These are phyloP conservation scores for Dryobotodes eremita DNA, from an alignment of 2,888 invertebrate species.

Conservation along the genomic window DNA sequence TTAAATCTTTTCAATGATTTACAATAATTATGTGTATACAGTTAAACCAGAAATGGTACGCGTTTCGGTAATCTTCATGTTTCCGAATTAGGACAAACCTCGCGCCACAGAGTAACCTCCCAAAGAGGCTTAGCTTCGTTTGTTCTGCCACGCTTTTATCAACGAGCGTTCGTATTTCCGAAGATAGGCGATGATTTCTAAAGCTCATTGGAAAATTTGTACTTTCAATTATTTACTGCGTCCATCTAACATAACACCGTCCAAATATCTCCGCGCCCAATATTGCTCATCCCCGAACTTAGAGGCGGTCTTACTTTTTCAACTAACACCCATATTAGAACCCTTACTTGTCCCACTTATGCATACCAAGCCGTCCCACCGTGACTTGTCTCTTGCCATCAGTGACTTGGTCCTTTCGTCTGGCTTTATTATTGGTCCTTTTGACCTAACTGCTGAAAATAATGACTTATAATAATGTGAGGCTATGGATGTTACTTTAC, in stretches of 20 bases:
- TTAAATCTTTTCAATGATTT: too few relatives aligned
- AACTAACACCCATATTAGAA: constrained; percentile 44
- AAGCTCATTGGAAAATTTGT: too few relatives aligned
- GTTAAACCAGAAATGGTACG: too few relatives aligned
- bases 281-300: constrained; percentile 47
- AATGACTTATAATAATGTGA: not conserved
- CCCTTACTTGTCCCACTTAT: constrained; percentile 38
- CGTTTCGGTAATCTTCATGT: too few relatives aligned
- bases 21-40: too few relatives aligned
- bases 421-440: constrained; percentile 19
- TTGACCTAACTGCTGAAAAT: not conserved
- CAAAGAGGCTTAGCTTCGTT: too few relatives aligned
- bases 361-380: constrained; percentile 43
- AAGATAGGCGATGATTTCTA: too few relatives aligned
- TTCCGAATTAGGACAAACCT: too few relatives aligned
- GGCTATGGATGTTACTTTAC: not conserved
- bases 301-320: constrained; percentile 51
- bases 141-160: too few relatives aligned
- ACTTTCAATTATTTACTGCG: not conserved
- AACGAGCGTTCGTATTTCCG: too few relatives aligned
- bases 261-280: constrained; percentile 51
- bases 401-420: constrained; percentile 42
- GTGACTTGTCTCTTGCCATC: constrained; percentile 45
- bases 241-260: not conserved
- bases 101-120: too few relatives aligned